Percentiles rank a stretch among this genome's conserved stretches.
Evolutionary conservation across 1,140 invertebrate genomes (phyloP).

Genomic region (Drosophila equinoxialis): DNA sequence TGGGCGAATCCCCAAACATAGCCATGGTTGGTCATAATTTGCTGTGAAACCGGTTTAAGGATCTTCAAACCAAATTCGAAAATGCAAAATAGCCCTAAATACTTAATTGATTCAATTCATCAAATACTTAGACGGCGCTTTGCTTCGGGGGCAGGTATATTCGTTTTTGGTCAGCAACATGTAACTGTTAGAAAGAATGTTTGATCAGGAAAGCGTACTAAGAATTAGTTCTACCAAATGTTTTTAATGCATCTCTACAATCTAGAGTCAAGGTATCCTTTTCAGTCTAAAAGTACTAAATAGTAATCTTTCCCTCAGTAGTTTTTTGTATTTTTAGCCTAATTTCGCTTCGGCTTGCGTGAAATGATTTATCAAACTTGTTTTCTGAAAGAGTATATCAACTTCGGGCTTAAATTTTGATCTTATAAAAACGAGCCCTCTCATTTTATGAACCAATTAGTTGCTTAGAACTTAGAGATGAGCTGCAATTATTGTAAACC

Average conservation of each 20-base stretch:
- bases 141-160: not conserved
- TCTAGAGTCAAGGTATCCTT: no score
- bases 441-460: constrained; percentile 43
- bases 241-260: no score
- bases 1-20: constrained; percentile 47
- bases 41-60: constrained; percentile 47
- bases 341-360: no score
- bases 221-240: no score
- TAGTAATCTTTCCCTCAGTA: no score
- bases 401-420: not conserved
- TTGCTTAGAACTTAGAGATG: constrained; percentile 27
- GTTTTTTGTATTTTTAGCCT: no score
- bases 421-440: constrained; percentile 4
- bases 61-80: constrained; percentile 48
- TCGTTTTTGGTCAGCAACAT: not conserved
- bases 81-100: constrained; percentile 69
- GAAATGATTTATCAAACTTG: no score
- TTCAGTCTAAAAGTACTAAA: no score
- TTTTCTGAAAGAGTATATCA: not conserved
- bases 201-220: no score
- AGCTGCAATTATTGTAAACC: constrained; percentile 9
- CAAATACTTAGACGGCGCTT: constrained; percentile 40
- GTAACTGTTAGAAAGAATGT: not conserved
- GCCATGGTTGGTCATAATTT: constrained; percentile 45
- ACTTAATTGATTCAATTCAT: constrained; percentile 65